phyloP scores from a whole-genome alignment of 1,140 invertebrate genomes.

The Caenorhabditis remanei region DNA sequence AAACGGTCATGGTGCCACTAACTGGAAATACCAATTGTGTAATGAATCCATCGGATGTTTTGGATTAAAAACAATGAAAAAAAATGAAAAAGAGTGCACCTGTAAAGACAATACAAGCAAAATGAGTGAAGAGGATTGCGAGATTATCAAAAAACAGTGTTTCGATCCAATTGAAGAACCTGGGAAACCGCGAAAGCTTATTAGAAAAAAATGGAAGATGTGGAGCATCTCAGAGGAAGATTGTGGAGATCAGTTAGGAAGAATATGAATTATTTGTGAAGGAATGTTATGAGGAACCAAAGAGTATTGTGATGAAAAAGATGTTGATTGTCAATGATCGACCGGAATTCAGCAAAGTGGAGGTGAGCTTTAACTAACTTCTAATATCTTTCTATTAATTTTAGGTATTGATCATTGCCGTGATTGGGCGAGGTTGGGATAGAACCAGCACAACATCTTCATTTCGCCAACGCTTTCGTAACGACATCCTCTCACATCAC shows the following conservation, averaged over 20 bases:
- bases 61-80: not conserved
- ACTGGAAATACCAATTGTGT: not conserved
- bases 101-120: conserved; percentile 22
- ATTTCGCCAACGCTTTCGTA: no score
- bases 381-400: not conserved
- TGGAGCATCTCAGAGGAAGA: conserved; percentile 12
- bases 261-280: conserved; percentile 32
- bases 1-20: not conserved
- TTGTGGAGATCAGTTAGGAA: not conserved
- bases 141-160: conserved; percentile 5
- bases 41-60: conserved; percentile 6
- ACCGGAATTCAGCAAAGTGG: not conserved
- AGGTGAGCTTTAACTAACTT: not conserved
- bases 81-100: conserved; percentile 23
- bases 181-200: not conserved
- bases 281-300: not conserved
- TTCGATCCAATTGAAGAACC: conserved; percentile 3
- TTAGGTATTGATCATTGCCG: no score
- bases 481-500: no score
- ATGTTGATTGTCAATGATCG: not conserved
- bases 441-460: no score
- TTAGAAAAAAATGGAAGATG: conserved; percentile 44
- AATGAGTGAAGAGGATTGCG: conserved; percentile 2
- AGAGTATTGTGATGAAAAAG: not conserved
- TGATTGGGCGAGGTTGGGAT: no score